Conservation (phyloP, 2,888 invertebrate species). For the Tetragonula carbonaria region DNA sequence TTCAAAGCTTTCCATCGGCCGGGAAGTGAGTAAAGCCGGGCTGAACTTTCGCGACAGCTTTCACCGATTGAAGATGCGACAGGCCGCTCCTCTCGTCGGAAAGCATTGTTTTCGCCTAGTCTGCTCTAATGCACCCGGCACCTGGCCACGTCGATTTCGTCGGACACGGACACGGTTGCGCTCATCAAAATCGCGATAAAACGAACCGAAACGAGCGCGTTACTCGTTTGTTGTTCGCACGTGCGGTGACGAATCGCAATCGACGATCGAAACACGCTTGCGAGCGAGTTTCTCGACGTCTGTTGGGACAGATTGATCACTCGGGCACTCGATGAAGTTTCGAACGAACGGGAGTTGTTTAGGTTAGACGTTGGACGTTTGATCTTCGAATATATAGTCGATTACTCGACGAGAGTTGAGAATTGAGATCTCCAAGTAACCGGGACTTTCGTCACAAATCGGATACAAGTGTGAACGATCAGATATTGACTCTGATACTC, state of each 20-base stretch:
- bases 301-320: too few relatives aligned
- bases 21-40: slow-evolving; percentile 16
- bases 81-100: background rate
- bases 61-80: slow-evolving; percentile 33
- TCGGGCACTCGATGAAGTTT: too few relatives aligned
- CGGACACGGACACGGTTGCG: background rate
- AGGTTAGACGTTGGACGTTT: too few relatives aligned
- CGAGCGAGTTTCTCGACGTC: too few relatives aligned
- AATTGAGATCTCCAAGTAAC: too few relatives aligned
- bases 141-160: background rate
- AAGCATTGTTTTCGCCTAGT: slow-evolving; percentile 19
- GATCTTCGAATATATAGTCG: too few relatives aligned
- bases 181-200: background rate
- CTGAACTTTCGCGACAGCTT: slow-evolving; percentile 55
- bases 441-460: too few relatives aligned
- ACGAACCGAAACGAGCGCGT: background rate
- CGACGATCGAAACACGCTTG: background rate
- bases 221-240: background rate
- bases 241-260: background rate
- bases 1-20: slow-evolving; percentile 30
- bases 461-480: too few relatives aligned
- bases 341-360: too few relatives aligned
- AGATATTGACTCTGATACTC: too few relatives aligned
- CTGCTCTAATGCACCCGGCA: background rate
- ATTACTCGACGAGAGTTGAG: too few relatives aligned